Evolutionary conservation across 2,113 vertebrate genomes (phyloP).

Genomic region (Plestiodon gilberti): DNA sequence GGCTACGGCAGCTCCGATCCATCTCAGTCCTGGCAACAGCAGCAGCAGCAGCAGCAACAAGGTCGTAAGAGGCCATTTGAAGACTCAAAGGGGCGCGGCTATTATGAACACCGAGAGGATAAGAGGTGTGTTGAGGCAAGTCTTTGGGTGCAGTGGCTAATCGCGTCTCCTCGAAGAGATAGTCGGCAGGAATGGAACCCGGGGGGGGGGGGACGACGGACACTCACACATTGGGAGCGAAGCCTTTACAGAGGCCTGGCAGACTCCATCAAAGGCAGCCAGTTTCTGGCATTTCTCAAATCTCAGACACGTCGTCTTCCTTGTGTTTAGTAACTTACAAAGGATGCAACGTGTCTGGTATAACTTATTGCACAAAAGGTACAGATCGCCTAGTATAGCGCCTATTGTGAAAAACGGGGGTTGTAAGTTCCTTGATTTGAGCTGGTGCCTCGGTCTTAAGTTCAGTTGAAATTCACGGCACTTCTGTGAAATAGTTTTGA

Average conservation of each 20-base stretch:
- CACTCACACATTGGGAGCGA: too few species aligned
- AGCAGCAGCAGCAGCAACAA: slow-evolving; percentile 63
- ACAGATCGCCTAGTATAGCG: background rate
- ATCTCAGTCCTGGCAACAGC: slow-evolving; percentile 52
- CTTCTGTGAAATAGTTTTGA: background rate
- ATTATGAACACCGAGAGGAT: slow-evolving; percentile 88
- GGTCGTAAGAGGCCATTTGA: slow-evolving; percentile 85
- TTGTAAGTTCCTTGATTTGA: too few species aligned
- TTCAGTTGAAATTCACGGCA: background rate
- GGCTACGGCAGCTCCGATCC: slow-evolving; percentile 52
- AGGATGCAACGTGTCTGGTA: too few species aligned
- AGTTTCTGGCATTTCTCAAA: background rate
- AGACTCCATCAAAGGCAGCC: too few species aligned
- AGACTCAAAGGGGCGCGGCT: slow-evolving; percentile 80
- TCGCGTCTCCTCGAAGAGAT: too few species aligned
- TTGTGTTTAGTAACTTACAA: background rate
- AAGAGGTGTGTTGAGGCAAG: slow-evolving; percentile 75
- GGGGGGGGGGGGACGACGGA: too few species aligned
- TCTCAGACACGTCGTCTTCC: background rate
- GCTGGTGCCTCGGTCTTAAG: background rate
- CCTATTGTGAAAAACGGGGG: background rate
- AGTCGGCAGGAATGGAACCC: background rate
- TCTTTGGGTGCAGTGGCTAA: background rate
- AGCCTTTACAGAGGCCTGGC: background rate
- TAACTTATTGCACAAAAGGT: background rate